phyloP scores from a whole-genome alignment of 2,888 invertebrate species.

The Macroteleia sp. region DNA sequence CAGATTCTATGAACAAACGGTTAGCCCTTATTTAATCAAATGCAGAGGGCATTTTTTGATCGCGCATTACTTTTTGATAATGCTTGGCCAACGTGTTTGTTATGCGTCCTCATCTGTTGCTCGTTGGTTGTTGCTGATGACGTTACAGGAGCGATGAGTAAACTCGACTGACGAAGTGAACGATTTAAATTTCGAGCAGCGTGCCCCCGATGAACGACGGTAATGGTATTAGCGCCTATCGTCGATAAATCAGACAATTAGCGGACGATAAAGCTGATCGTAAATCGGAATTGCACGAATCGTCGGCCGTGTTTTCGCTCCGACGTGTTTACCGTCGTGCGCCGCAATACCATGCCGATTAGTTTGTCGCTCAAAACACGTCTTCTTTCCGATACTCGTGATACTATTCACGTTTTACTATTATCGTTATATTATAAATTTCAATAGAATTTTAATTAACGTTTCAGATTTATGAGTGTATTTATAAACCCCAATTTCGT shows the following conservation, averaged over 20 bases:
- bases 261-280: conserved; percentile 75
- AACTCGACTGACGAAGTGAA: conserved; percentile 36
- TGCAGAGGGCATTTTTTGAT: conserved; percentile 24
- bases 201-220: conserved; percentile 56
- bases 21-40: conserved; percentile 15
- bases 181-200: conserved; percentile 63
- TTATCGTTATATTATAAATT: too few species aligned
- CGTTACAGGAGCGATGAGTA: conserved; percentile 25
- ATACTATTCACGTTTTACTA: too few species aligned
- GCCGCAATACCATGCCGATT: conserved; percentile 42
- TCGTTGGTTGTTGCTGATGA: conserved; percentile 41
- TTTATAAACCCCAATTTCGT: too few species aligned
- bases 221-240: conserved; percentile 76
- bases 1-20: conserved; percentile 34
- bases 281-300: conserved; percentile 77
- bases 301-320: conserved; percentile 67
- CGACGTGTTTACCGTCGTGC: conserved; percentile 64
- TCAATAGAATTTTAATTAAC: too few species aligned
- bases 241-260: conserved; percentile 80
- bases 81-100: conserved; percentile 39
- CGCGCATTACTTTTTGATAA: conserved; percentile 39
- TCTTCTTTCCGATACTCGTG: too few species aligned
- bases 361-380: conserved; percentile 19
- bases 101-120: conserved; percentile 55
- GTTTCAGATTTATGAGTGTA: too few species aligned